Evolutionary conservation across 2,888 invertebrate species (phyloP).

Genomic region (Capitulum mitella): DNA sequence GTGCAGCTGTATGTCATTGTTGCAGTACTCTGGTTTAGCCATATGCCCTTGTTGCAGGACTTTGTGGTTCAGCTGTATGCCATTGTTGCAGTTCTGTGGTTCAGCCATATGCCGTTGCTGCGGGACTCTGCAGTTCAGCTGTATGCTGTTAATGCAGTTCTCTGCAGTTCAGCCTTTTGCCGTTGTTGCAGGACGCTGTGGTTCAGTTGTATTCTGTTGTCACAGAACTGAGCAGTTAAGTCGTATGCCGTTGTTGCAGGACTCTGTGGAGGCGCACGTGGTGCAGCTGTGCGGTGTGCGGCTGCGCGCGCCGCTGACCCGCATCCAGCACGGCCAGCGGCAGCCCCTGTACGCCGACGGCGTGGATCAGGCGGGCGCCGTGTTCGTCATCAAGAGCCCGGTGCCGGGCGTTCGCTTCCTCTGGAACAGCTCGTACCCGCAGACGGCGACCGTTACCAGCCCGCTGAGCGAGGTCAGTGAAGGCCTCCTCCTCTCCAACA

Average conservation of each 20-base stretch:
- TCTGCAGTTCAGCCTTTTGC: too few relatives aligned
- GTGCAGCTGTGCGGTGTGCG: conserved; percentile 6
- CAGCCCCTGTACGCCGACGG: conserved; percentile 23
- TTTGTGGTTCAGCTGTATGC: too few relatives aligned
- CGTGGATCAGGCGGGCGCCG: neutral
- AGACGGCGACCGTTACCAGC: neutral
- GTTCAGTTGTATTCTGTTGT: too few relatives aligned
- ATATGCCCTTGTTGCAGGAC: too few relatives aligned
- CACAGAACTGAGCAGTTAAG: too few relatives aligned
- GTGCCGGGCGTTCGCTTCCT: neutral
- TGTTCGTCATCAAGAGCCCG: neutral
- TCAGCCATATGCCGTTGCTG: too few relatives aligned
- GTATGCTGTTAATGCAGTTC: too few relatives aligned
- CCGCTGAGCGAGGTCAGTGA: neutral
- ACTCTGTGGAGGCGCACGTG: neutral
- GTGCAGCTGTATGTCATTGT: too few relatives aligned
- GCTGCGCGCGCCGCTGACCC: conserved; percentile 15
- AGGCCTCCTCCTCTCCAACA: neutral
- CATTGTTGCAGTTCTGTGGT: too few relatives aligned
- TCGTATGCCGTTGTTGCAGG: neutral
- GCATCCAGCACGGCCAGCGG: conserved; percentile 12
- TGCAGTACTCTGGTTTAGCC: too few relatives aligned
- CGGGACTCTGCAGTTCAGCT: too few relatives aligned
- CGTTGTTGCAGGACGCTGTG: too few relatives aligned
- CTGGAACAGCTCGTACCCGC: conserved; percentile 14